Base-by-base conservation (phyloP, 2,113 vertebrate genomes). In the Lipophrys pholis region DNA sequence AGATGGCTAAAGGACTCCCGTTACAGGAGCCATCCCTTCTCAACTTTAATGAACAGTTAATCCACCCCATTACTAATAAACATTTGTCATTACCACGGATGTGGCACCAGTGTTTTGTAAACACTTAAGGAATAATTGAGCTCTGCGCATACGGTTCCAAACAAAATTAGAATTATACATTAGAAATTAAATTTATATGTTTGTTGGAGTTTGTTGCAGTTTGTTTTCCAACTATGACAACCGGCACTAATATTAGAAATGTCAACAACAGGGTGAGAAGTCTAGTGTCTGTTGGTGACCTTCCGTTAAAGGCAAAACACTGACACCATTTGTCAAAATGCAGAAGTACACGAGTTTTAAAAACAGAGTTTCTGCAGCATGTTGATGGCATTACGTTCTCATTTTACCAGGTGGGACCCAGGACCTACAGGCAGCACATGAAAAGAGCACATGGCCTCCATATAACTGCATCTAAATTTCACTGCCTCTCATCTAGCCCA, bases 1-100 rank as follows among this genome's bases (percentile, higher is more conserved):
- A 90, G 90, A 89, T 89, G 89, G 91, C 85, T 66, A 7, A 66
- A 88, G 59, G 78, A 80, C 83, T 91, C 82, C 69, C 69, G 76
- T 90, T 76, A 83, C 82, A 88, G 80, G 70, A 79, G 71, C 80
- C 50, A 54, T 72, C 75, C 36, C 53, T 45, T 77, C 71, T 86
- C 49, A 60, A 78, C 78, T 85, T 85, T 71, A 82, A 70, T 67
- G 52, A 82, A 78, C 70, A 66, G 15, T 45, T 83, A 75, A 86
- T 84, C 65, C 54, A 62, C 38, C 50, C 38, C 10, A 16, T 50
- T 21, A 39, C 12, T 30, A 30, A 2, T 1, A 52, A 48, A 41
- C 40, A 73, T 11, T 11, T 10, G 36, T 14, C 11, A 6, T 76
- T 64, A 63, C 45, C 50, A 59, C n/a, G 36, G 43, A 69, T 39